phyloP scores from a whole-genome alignment of 2,797 vertebrate species.

The Enteromius argenteus region DNA sequence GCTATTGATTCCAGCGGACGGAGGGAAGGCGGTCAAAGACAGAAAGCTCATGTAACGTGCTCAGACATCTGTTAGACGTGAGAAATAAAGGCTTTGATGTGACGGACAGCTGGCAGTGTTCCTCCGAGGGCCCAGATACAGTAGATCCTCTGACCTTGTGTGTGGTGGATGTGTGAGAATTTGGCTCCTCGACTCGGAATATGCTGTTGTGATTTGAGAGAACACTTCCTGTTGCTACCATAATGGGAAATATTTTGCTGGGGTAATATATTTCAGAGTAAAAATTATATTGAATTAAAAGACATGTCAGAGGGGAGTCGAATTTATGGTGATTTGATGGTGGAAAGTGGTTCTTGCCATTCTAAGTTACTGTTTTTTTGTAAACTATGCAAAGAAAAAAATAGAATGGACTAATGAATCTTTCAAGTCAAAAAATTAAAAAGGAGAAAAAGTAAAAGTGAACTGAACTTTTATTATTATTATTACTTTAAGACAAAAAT shows the following conservation, averaged over 20 bases:
- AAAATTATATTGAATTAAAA: neutral
- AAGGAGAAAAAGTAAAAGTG: neutral
- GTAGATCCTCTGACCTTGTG: constrained; percentile 18
- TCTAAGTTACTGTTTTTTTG: neutral
- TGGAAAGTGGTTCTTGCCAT: neutral
- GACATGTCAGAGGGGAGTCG: neutral
- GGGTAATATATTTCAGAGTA: neutral
- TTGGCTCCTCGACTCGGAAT: neutral
- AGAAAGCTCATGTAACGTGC: constrained; percentile 39
- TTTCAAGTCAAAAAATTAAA: neutral
- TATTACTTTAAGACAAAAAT: neutral
- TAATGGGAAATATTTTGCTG: neutral
- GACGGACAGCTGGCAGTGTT: constrained; percentile 48
- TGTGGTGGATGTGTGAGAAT: constrained; percentile 20
- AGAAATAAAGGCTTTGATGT: constrained; percentile 33
- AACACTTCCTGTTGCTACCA: neutral
- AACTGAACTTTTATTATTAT: neutral
- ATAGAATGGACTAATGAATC: too few relatives aligned
- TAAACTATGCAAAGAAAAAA: neutral
- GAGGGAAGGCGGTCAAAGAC: constrained; percentile 52
- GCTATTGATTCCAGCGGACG: constrained; percentile 66
- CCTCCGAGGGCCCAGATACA: neutral
- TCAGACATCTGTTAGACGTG: constrained; percentile 48
- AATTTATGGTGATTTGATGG: neutral
- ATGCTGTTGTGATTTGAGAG: neutral